Evolutionary conservation across 2,888 invertebrate genomes (phyloP).

Genomic region (Ctena decussata): DNA sequence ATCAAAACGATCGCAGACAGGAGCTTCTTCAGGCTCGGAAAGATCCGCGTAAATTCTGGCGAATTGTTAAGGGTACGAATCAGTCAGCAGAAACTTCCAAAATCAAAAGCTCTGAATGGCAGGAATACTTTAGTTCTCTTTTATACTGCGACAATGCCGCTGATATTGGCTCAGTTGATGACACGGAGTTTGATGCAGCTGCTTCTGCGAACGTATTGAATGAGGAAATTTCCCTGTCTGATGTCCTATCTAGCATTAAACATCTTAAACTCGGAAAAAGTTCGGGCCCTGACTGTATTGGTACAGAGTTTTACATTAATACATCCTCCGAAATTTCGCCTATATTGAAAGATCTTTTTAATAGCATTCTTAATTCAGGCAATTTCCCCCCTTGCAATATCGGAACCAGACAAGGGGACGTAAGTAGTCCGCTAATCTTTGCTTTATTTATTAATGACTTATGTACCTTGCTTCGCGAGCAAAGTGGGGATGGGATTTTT

Average conservation of each 20-base stretch:
- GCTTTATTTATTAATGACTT: conserved; percentile 9
- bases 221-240: not conserved
- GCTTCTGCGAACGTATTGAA: not conserved
- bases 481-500: not conserved
- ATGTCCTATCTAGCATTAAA: not conserved
- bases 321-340: not conserved
- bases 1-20: not conserved
- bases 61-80: not conserved
- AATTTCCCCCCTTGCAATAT: conserved; percentile 24
- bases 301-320: not conserved
- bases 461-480: not conserved
- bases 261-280: not conserved
- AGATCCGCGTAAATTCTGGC: not conserved
- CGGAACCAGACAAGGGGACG: conserved; percentile 12
- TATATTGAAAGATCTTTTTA: not conserved
- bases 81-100: not conserved
- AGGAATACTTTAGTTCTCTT: not conserved
- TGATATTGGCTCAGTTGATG: not conserved
- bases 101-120: not conserved
- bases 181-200: not conserved
- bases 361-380: conserved; percentile 34
- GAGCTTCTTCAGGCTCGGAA: not conserved
- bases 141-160: not conserved
- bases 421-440: not conserved
- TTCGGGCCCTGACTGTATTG: not conserved